Base-by-base conservation (phyloP, 2,797 vertebrate genomes). In the Enoplosus armatus region DNA sequence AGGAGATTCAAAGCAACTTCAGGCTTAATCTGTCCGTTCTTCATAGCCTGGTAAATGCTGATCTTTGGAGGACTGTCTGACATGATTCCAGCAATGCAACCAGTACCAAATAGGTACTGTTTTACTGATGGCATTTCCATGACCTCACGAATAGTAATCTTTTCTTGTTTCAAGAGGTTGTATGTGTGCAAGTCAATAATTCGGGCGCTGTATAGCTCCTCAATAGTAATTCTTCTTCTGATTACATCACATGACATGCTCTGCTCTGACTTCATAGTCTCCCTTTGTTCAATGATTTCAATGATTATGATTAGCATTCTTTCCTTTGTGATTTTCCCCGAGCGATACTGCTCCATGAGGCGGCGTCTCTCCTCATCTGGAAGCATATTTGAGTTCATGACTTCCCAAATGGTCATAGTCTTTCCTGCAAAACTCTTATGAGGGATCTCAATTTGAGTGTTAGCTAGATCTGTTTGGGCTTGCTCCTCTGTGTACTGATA, bases 301-400 rank as follows among this genome's bases (percentile, higher is more conserved):
- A 99, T 97, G 80, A 99, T 96, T 58, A 99, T 98, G 79, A 99
- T 95, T 58, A 99, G 93, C 97, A 99, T 97, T 76, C 98, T 96
- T 5, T 99, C 98, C 89, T 97, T 99, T 77, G 97, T 97, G 76
- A 99, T 96, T 0, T 93, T 95, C 3, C 98, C 98, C 0, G 95
- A 93, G 73, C 96, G 96, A 90, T 96, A 99, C 87, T 99, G 97
- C 9, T 97, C 96, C 93, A 99, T 90, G 2, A 99, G 96, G 4
- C 90, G 95, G 39, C 83, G 87, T 16, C 95, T 95, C 86, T 99
- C 97, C 48, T 97, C 96, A 67, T 95, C 94, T 0, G 97, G 97
- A 80, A 99, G 96, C 86, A 99, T 85, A 80, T 98, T 95, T 0
- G 98, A 98, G 86, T 96, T 96, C 89, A 99, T 96, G 72, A 98